Percentiles rank a stretch among this genome's conserved stretches.
Evolutionary conservation across 37 sponge, comb jelly and placozoan genomes (phyloP).

Genomic region (Axinella damicornis): DNA sequence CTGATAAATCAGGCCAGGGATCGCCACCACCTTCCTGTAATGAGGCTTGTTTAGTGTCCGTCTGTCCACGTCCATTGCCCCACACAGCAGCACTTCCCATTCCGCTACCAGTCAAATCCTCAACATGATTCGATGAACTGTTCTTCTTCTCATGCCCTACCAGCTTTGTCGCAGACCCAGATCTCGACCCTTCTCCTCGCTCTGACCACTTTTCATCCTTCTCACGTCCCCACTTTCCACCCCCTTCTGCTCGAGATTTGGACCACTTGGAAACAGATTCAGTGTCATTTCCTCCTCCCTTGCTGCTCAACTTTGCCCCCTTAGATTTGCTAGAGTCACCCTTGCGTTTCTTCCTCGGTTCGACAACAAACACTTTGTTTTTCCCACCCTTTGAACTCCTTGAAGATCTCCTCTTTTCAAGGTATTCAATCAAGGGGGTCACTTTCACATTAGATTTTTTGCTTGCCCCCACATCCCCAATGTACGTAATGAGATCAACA

Average conservation of each 20-base stretch:
- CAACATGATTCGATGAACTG: no score
- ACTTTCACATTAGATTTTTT: slow-evolving; percentile 26
- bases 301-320: neutral
- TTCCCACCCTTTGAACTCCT: neutral
- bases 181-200: neutral
- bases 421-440: slow-evolving; percentile 77
- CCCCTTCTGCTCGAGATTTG: neutral
- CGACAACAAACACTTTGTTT: slow-evolving; percentile 1
- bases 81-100: no score
- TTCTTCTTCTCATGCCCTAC: no score
- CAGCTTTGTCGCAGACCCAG: no score
- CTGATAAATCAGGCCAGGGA: no score
- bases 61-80: no score
- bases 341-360: slow-evolving; percentile 21
- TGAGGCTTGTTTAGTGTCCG: no score
- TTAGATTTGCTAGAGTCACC: neutral
- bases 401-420: slow-evolving; percentile 51
- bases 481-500: slow-evolving; percentile 54
- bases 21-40: no score
- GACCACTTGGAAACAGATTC: neutral
- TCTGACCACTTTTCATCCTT: neutral
- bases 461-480: slow-evolving; percentile 27
- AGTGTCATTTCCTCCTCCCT: neutral
- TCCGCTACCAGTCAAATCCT: no score
- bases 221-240: neutral